phyloP scores from a whole-genome alignment of 2,797 vertebrate species.

The Scolopax bukidnonensis region DNA sequence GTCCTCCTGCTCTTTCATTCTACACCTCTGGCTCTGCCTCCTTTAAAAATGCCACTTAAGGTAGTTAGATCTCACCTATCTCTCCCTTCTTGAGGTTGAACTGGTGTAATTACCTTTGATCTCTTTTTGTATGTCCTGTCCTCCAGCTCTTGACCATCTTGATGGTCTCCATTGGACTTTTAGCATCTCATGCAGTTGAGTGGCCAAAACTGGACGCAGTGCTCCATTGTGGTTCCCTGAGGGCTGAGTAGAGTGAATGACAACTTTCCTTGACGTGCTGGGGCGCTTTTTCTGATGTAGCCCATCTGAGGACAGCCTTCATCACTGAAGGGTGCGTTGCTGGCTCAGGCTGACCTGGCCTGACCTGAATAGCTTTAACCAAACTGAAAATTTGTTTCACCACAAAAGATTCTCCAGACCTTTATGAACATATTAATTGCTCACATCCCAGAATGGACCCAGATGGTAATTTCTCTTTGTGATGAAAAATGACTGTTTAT shows the following conservation, averaged over 20 bases:
- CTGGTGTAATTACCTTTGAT: background rate
- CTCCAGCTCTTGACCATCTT: background rate
- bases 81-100: background rate
- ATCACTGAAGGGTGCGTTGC: background rate
- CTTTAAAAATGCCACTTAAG: background rate
- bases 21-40: background rate
- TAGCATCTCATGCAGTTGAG: background rate
- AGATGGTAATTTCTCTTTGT: background rate
- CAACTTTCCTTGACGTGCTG: fast-evolving
- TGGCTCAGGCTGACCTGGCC: background rate
- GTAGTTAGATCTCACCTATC: background rate
- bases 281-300: background rate
- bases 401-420: background rate
- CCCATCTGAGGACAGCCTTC: background rate
- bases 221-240: background rate
- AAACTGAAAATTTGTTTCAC: background rate
- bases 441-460: background rate
- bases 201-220: background rate
- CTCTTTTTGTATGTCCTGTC: background rate
- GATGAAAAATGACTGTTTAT: background rate
- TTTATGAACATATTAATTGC: background rate
- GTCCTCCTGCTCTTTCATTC: background rate
- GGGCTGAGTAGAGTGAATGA: background rate
- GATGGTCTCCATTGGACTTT: background rate
- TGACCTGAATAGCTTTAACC: background rate